Evolutionary conservation across 2,113 vertebrate genomes (phyloP), one percentile per base, ranked within the genome.

Genomic region (Corythornis madagascariensis): DNA sequence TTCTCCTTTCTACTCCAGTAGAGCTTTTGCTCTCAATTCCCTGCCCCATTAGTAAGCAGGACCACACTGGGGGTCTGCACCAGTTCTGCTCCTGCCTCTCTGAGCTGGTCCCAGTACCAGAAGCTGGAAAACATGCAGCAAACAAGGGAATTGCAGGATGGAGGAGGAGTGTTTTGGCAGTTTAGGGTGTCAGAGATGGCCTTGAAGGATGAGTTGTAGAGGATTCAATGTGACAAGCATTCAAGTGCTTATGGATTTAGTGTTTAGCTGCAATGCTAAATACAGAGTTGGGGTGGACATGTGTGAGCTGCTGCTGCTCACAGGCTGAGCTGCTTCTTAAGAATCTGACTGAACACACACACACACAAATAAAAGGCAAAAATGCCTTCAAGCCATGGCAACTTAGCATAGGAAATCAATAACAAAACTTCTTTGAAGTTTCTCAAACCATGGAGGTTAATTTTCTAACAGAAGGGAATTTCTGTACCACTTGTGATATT

Each of bases 1-100:
- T 72, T 64, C 40, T 11, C 3, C 6, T 81, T 59, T 31, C 38
- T 80, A 6, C 38, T 28, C 4, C 10, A 40, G 18, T 5, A 77
- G 73, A 63, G 21, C 21, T 70, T 69, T 67, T 83, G 10, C 55
- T 83, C 47, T 13, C 47, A 26, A 66, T 70, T 50, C 42, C 24
- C 10, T 61, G 5, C 24, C 15, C 14, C 0, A 0, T 55, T 48
- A 69, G 10, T 43, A 72, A 28, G 33, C 15, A 22, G 67, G 40
- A 59, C 13, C 0, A 0, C 0, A 0, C 4, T 3, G 3, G 11
- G 13, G 13, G 50, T 9, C 25, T 56, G 25, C 47, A 14, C 14
- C 65, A 42, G 13, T 28, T 83, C 70, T 86, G 22, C 63, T 83
- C 43, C 73, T 76, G 55, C 59, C 11, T 73, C 42, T 84, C 81